A percentile compares a stretch with the other conserved stretches of the same genome.
Evolutionary conservation across 2,797 vertebrate genomes (phyloP).

Genomic region (Astyanax mexicanus): DNA sequence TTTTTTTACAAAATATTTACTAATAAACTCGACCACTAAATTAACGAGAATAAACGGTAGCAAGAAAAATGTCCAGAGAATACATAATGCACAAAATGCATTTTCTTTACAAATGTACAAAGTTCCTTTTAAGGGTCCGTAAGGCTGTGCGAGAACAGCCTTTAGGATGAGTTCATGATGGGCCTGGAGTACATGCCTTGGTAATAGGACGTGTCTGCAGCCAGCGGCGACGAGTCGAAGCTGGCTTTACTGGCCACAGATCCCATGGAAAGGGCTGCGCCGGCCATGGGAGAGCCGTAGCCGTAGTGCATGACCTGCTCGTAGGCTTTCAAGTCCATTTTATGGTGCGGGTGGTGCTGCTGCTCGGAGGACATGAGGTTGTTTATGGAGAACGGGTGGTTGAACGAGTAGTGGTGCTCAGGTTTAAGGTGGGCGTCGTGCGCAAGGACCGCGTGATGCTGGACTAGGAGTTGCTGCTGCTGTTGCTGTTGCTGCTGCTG

Average conservation of each 20-base stretch:
- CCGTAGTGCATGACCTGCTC: conserved; percentile 99
- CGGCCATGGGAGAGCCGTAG: conserved; percentile 92
- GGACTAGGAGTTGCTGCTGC: conserved; percentile 86
- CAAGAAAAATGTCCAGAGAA: conserved; percentile 72
- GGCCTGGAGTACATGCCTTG: conserved; percentile 97
- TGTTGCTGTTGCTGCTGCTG: conserved; percentile 9
- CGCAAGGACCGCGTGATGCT: conserved; percentile 89
- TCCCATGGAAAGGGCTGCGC: conserved; percentile 93
- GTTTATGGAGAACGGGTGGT: conserved; percentile 98
- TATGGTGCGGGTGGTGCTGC: conserved; percentile 86
- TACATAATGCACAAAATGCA: conserved; percentile 83
- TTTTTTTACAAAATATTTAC: conserved; percentile 82
- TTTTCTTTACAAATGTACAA: conserved; percentile 85
- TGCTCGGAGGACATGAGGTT: conserved; percentile 98
- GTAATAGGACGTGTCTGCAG: conserved; percentile 92
- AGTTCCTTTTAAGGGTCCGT: conserved; percentile 70
- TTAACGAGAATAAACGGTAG: conserved; percentile 77
- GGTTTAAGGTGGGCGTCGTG: conserved; percentile 96
- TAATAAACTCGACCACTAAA: conserved; percentile 86
- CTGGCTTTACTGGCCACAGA: conserved; percentile 92
- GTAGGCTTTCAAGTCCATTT: conserved; percentile 99
- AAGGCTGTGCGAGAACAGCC: conserved; percentile 70
- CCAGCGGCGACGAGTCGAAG: conserved; percentile 90
- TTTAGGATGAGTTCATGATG: conserved; percentile 97
- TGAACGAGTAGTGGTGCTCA: conserved; percentile 98